Percentiles rank a stretch among this genome's conserved stretches.
Conservation (phyloP, 2,797 vertebrate species). For the Microhierax caerulescens region DNA sequence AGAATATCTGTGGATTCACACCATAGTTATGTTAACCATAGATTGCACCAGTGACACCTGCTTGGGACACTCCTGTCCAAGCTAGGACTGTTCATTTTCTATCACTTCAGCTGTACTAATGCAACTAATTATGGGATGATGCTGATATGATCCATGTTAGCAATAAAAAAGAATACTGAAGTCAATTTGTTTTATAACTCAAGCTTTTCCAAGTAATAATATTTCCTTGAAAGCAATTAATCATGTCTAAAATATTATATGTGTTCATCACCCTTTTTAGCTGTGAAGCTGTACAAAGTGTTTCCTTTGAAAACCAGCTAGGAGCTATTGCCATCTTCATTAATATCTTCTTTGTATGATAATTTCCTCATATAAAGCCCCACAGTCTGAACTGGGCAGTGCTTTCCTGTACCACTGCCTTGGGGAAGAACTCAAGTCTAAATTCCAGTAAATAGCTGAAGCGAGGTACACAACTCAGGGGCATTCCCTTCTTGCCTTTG, state of each 20-base stretch:
- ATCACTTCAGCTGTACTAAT: not conserved
- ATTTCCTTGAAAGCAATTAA: not conserved
- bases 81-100: not conserved
- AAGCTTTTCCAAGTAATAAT: not conserved
- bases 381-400: not conserved
- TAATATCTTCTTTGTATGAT: not conserved
- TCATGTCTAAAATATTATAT: not conserved
- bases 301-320: not conserved
- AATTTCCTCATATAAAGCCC: not conserved
- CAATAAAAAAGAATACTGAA: not conserved
- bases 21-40: not conserved
- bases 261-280: not conserved
- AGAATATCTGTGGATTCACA: not conserved
- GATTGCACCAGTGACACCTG: not conserved
- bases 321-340: not conserved
- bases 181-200: not conserved
- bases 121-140: not conserved
- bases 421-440: not conserved
- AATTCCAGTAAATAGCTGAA: not conserved
- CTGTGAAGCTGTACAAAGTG: not conserved
- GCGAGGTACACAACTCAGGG: not conserved
- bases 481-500: not conserved
- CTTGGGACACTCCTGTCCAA: not conserved
- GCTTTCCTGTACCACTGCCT: not conserved
- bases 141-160: not conserved